Conservation (phyloP, 2,797 vertebrate species). For the Nannoperca australis region DNA sequence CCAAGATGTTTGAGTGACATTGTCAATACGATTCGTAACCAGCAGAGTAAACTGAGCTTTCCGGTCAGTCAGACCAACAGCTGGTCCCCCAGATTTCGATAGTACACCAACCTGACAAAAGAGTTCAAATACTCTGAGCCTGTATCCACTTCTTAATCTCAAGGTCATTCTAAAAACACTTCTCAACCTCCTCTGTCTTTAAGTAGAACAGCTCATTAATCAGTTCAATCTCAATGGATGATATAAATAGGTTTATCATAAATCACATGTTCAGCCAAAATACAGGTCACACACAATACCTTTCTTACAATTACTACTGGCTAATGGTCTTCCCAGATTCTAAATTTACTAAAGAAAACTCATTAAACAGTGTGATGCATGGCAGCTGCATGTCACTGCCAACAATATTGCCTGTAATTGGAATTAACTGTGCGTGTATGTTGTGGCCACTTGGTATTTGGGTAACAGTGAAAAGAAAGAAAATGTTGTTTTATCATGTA, state of each 20-base stretch:
- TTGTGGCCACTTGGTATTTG: background rate
- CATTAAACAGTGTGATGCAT: constrained; percentile 10
- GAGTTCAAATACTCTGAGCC: constrained; percentile 13
- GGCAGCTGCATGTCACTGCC: constrained; percentile 22
- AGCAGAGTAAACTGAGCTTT: constrained; percentile 23
- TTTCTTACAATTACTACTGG: background rate
- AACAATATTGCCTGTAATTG: constrained; percentile 6
- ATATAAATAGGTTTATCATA: constrained; percentile 72
- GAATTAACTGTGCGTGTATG: constrained; percentile 9
- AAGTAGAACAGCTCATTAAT: constrained; percentile 76
- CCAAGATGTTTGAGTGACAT: constrained; percentile 20
- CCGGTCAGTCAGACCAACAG: constrained; percentile 16
- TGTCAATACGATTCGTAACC: constrained; percentile 23
- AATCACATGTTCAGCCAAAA: constrained; percentile 64
- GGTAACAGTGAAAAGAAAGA: background rate
- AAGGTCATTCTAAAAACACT: constrained; percentile 75
- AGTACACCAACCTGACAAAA: constrained; percentile 21
- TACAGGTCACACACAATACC: constrained; percentile 49
- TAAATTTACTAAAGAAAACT: background rate
- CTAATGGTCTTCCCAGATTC: background rate
- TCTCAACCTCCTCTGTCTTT: constrained; percentile 67
- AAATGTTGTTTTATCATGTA: background rate
- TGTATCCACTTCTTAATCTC: constrained; percentile 52
- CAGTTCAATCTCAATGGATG: constrained; percentile 70
- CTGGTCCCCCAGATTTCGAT: background rate